Evolutionary conservation across 2,888 invertebrate genomes (phyloP).

Genomic region (Euzophera pinguis): DNA sequence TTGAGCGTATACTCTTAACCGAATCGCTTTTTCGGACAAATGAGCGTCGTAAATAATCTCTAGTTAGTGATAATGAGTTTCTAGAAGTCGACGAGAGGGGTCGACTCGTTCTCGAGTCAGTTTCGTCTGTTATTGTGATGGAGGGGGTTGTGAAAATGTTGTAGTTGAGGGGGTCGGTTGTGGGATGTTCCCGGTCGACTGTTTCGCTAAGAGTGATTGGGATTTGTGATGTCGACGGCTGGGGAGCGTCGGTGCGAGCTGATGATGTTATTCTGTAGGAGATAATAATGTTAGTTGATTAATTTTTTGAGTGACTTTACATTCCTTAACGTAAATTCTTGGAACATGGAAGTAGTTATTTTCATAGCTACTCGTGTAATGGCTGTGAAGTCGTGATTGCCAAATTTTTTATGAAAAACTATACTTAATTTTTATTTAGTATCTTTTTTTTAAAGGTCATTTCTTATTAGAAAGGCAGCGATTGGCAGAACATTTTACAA

Average conservation of each 20-base stretch:
- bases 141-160: conserved; percentile 42
- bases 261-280: conserved; percentile 58
- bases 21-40: conserved; percentile 68
- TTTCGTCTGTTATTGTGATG: conserved; percentile 56
- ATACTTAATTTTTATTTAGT: too few relatives aligned
- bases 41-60: conserved; percentile 60
- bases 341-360: too few relatives aligned
- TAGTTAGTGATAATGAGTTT: conserved; percentile 52
- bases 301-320: too few relatives aligned
- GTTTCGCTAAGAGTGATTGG: conserved; percentile 68
- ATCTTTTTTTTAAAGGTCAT: too few relatives aligned
- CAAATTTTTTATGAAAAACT: too few relatives aligned
- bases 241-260: conserved; percentile 39
- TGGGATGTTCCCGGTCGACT: conserved; percentile 46
- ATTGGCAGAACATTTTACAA: too few relatives aligned
- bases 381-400: too few relatives aligned
- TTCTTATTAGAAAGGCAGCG: too few relatives aligned
- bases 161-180: conserved; percentile 31
- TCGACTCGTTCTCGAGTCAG: conserved; percentile 33
- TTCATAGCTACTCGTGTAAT: too few relatives aligned
- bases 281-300: neutral
- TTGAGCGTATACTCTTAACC: conserved; percentile 63
- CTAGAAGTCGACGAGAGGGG: conserved; percentile 48
- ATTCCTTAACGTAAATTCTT: too few relatives aligned
- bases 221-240: conserved; percentile 48